phyloP scores from a whole-genome alignment of 1,140 invertebrate species.

The Euura saliciscinereae region DNA sequence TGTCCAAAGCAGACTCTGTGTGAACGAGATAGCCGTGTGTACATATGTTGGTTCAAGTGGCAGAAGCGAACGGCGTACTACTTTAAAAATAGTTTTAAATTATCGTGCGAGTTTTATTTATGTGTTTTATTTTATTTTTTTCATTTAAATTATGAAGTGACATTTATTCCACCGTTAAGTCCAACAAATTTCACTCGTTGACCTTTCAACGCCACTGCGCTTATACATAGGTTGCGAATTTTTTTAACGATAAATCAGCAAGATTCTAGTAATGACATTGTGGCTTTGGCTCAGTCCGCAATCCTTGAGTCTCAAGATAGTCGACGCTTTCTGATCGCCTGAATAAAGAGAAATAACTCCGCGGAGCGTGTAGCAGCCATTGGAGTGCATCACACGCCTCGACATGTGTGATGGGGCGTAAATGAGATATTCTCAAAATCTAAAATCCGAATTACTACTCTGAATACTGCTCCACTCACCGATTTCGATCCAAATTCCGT shows the following conservation, averaged over 20 bases:
- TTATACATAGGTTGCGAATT: not conserved
- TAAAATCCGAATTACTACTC: not conserved
- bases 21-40: not conserved
- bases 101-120: not conserved
- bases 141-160: too few species aligned
- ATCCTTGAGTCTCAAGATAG: conserved; percentile 3
- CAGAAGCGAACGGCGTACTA: not conserved
- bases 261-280: not conserved
- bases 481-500: not conserved
- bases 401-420: not conserved
- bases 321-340: not conserved
- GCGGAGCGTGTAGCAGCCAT: not conserved
- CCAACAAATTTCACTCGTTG: not conserved
- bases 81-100: conserved; percentile 1
- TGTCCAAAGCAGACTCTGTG: too few species aligned
- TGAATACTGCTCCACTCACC: too few species aligned
- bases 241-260: not conserved
- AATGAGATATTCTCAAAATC: not conserved
- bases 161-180: too few species aligned
- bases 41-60: not conserved
- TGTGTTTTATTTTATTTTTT: too few species aligned
- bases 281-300: not conserved
- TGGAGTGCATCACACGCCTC: not conserved
- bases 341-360: not conserved
- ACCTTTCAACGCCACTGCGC: not conserved